Evolutionary conservation across 2,113 vertebrate species (phyloP).

Genomic region (Tricholaema leucomelas): DNA sequence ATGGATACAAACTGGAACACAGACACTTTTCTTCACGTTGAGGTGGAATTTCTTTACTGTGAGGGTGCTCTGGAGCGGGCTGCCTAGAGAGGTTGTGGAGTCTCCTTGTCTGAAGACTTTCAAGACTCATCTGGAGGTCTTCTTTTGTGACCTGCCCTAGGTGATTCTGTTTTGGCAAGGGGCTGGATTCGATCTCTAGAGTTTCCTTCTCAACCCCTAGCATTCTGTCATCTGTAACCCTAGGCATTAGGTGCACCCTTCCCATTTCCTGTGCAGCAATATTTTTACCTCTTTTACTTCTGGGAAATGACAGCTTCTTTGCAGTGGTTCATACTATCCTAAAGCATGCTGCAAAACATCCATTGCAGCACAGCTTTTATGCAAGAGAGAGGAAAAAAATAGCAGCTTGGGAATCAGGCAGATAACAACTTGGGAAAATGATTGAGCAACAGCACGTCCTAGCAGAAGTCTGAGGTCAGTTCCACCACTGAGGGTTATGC

Average conservation of each 20-base stretch:
- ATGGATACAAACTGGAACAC: too few relatives aligned
- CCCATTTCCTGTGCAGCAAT: background rate
- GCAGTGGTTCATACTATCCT: background rate
- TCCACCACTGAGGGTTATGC: rapidly evolving
- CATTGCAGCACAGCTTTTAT: background rate
- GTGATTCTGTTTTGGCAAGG: too few relatives aligned
- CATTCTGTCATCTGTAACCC: background rate
- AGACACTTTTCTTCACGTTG: too few relatives aligned
- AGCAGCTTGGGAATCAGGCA: background rate
- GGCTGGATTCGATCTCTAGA: too few relatives aligned
- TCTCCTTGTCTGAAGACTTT: too few relatives aligned
- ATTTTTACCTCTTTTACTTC: background rate
- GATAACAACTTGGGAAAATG: background rate
- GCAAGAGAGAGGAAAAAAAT: background rate
- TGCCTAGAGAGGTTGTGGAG: too few relatives aligned
- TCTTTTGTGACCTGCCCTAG: too few relatives aligned
- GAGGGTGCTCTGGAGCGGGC: too few relatives aligned
- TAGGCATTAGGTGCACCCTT: background rate
- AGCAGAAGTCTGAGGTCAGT: background rate
- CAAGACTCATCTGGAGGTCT: too few relatives aligned
- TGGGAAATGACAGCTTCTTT: background rate
- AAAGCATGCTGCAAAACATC: background rate
- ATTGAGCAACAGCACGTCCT: background rate
- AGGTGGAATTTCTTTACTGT: too few relatives aligned
- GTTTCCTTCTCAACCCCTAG: too few relatives aligned